These are phyloP conservation scores for Syrmaticus mikado DNA, from an alignment of 2,113 vertebrate species.

Conservation along the genomic window DNA sequence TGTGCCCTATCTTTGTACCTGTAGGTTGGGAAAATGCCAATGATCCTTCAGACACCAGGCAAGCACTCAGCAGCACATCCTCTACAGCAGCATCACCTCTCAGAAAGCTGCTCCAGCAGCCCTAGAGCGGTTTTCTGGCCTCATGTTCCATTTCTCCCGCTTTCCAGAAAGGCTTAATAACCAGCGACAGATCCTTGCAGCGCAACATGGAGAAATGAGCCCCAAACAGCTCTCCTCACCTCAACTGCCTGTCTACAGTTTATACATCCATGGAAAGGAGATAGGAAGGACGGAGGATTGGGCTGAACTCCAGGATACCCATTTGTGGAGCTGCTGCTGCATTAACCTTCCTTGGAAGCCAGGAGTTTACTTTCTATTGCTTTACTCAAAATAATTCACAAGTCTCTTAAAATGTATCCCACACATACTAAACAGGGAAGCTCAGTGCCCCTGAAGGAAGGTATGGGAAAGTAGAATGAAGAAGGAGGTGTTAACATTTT, in stretches of 20 bases:
- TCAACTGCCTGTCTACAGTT: background rate
- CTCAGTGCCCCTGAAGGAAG: background rate
- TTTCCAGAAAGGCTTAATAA: background rate
- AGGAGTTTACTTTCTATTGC: constrained; percentile 14
- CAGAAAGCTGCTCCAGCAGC: background rate
- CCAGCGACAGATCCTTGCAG: background rate
- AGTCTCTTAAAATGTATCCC: constrained; percentile 28
- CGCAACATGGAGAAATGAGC: background rate
- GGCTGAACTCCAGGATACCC: background rate
- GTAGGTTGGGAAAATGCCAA: background rate
- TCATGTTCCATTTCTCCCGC: background rate
- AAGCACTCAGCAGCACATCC: background rate
- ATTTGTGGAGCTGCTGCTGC: constrained; percentile 4
- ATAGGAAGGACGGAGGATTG: background rate
- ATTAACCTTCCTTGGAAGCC: background rate
- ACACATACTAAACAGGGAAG: background rate
- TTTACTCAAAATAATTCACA: constrained; percentile 15
- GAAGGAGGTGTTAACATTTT: constrained; percentile 42
- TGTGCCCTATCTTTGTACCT: accelerated
- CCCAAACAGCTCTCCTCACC: background rate
- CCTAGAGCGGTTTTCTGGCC: background rate
- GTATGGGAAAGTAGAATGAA: constrained; percentile 1
- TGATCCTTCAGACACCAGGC: background rate
- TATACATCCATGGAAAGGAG: background rate
- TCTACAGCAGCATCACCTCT: background rate